These are phyloP conservation scores for Pseudorectes ferrugineus DNA, from an alignment of 2,113 vertebrate genomes.

Conservation along the genomic window DNA sequence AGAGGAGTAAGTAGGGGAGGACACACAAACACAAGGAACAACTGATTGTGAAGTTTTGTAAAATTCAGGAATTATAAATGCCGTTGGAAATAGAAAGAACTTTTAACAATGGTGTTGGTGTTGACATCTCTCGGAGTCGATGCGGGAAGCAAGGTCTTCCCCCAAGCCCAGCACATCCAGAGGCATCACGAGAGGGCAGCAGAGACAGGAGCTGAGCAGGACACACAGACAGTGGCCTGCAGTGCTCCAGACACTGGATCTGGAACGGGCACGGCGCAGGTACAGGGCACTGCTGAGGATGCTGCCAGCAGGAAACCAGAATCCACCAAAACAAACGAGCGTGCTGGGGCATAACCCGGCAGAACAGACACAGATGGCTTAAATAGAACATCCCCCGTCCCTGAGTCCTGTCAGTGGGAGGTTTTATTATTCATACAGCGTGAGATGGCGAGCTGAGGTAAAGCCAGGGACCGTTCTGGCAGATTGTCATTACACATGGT, in stretches of 20 bases:
- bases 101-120: not conserved
- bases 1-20: not conserved
- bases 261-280: accelerated
- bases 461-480: not conserved
- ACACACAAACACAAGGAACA: not conserved
- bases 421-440: accelerated
- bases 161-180: not conserved
- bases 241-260: accelerated
- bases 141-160: not conserved
- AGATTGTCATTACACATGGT: not conserved
- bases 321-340: not conserved
- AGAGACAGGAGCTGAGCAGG: not conserved
- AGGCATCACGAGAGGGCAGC: conserved; percentile 54
- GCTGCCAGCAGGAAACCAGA: not conserved
- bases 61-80: not conserved
- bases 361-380: not conserved
- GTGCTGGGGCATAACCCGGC: not conserved
- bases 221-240: not conserved
- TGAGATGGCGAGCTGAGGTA: not conserved
- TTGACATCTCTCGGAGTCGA: not conserved
- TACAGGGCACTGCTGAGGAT: not conserved
- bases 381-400: accelerated
- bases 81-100: not conserved
- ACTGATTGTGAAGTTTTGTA: not conserved
- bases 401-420: not conserved